Conservation (phyloP, 2,888 invertebrate species). For the Drosophila affinis region DNA sequence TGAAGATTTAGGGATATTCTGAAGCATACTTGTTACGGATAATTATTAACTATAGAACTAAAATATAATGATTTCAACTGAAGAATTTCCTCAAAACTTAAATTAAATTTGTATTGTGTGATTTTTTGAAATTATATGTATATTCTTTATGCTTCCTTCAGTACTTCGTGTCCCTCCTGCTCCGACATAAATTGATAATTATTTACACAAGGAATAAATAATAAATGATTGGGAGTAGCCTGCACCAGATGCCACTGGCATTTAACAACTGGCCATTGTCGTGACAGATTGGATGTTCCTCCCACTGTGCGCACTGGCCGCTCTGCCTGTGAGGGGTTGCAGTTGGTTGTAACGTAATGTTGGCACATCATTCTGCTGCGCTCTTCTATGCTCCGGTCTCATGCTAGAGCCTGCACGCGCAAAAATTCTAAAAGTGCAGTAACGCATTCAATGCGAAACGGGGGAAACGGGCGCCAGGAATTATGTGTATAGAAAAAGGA, state of each 20-base stretch:
- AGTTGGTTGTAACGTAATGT: constrained; percentile 44
- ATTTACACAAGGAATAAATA: background rate
- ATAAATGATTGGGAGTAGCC: background rate
- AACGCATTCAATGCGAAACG: constrained; percentile 5
- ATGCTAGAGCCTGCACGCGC: constrained; percentile 20
- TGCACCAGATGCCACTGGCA: background rate
- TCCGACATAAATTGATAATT: background rate
- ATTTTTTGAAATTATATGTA: too few relatives aligned
- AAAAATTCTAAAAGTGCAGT: constrained; percentile 47
- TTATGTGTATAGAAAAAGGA: background rate
- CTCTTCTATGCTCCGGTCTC: background rate
- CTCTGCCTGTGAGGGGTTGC: constrained; percentile 16
- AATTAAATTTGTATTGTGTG: too few relatives aligned
- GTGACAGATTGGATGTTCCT: background rate
- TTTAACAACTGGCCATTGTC: background rate
- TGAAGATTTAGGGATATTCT: too few relatives aligned
- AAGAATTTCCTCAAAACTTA: too few relatives aligned
- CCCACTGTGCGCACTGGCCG: constrained; percentile 1
- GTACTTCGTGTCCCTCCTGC: too few relatives aligned
- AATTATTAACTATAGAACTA: too few relatives aligned
- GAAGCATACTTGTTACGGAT: too few relatives aligned
- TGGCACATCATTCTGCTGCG: constrained; percentile 23
- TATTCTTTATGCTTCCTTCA: too few relatives aligned
- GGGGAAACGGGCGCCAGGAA: background rate
- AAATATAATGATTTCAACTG: too few relatives aligned